Base-by-base conservation (phyloP, 2,888 invertebrate genomes). In the Anorthoa munda region DNA sequence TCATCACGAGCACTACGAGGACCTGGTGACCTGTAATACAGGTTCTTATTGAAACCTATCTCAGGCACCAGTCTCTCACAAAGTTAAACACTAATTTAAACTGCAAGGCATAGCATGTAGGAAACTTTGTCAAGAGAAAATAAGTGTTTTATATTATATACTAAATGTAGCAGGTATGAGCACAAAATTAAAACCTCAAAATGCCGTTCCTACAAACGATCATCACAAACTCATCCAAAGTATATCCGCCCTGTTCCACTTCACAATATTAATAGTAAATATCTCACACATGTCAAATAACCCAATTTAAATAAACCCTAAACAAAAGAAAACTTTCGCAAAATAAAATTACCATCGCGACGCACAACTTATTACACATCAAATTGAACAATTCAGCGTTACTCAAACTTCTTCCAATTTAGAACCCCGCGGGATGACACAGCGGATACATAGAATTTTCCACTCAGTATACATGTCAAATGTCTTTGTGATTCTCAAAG, bases 371-470 rank as follows among this genome's bases (percentile, higher is more conserved):
- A 76, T 83, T 81, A 78, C 81, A 74, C 72, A 83, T 70, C 65
- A 61, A 68, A 70, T 60, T 65, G 67, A 85, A 76, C 81, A 83
- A 79, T 67, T 46, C 81, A 83, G 68, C 59, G 73, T 79, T 79
- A 74, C 80, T 74, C 67, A 75, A 87, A 87, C 71, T 82, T 75
- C 56, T 75, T 79, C 68, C 70, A 83, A 83, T 83, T 82, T 78
- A 75, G 53, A 61, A 45, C 68, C 74, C 59, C 64, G 31, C 77
- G 59, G 55, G 45, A 67, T 79, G 79, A 87, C 82, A 72, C 80
- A 81, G 81, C 86, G 90, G 88, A 89, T 86, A 87, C 86, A 74
- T 75, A 83, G 79, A 85, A 90, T 90, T 90, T 89, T 86, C 86
- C 84, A 80, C 84, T 83, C 81, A 84, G 83, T 79, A 84, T 87